A percentile compares a stretch with the other conserved stretches of the same genome.
phyloP scores from a whole-genome alignment of 2,797 vertebrate genomes.

The Poecilia velifera region DNA sequence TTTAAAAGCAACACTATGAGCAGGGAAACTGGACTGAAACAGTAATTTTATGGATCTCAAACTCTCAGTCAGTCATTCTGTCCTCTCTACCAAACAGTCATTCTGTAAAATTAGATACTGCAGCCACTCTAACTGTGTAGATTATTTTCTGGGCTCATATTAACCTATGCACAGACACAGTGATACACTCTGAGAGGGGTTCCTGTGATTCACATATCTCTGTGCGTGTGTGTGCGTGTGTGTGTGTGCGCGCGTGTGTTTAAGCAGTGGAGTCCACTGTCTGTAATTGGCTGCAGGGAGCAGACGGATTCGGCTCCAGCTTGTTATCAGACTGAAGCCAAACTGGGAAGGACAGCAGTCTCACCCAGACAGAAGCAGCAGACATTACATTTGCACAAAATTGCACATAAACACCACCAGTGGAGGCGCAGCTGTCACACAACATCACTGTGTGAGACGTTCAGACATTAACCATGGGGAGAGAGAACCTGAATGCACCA shows the following conservation, averaged over 20 bases:
- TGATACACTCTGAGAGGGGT: slow-evolving; percentile 1
- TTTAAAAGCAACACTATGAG: background rate
- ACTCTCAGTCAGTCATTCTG: slow-evolving; percentile 1
- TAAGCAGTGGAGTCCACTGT: slow-evolving; percentile 22
- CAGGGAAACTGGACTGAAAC: background rate
- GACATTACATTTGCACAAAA: slow-evolving; percentile 24
- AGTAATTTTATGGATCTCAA: background rate
- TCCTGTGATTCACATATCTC: slow-evolving; percentile 22
- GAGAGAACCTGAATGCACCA: slow-evolving; percentile 30
- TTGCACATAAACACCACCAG: slow-evolving; percentile 17
- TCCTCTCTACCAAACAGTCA: background rate
- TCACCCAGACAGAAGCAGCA: slow-evolving; percentile 38
- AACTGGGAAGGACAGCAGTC: slow-evolving; percentile 54
- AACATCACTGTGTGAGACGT: background rate
- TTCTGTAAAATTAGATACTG: background rate
- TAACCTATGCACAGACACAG: background rate
- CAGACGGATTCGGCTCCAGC: slow-evolving; percentile 35
- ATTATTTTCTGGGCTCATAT: slow-evolving; percentile 10
- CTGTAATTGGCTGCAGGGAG: slow-evolving; percentile 62
- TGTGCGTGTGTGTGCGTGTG: slow-evolving; percentile 11
- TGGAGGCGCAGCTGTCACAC: slow-evolving; percentile 16
- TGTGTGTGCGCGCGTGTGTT: slow-evolving; percentile 27
- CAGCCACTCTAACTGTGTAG: background rate
- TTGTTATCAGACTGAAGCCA: slow-evolving; percentile 64
- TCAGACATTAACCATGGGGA: slow-evolving; percentile 34